Evolutionary conservation across 2,888 invertebrate genomes (phyloP), one percentile per base, ranked within the genome.

Genomic region (Drosophila mercatorum): DNA sequence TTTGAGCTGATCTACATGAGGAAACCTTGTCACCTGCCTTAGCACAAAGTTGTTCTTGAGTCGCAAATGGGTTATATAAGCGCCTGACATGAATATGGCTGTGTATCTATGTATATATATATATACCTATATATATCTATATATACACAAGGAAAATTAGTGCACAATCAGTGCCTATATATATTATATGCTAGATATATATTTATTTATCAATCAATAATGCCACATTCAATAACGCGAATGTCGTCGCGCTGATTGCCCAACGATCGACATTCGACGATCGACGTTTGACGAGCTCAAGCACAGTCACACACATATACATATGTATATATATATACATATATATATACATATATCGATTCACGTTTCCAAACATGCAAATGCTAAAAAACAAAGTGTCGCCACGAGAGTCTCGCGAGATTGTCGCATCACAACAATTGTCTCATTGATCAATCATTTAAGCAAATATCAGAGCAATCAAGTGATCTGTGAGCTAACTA

Each of bases 391-490:
- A 49, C 17, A 0, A 17, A 51, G 17, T 51, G 49, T 51, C 49
- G 49, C 49, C 49, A 34, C 34, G 47, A 22, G 47, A 60, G 47
- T 31, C 63, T 38, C 46, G 47, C 47, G 49, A 57, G 61, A 52
- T 40, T 40, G 5, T 60, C 58, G 74, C 49, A 40, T 55, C 53
- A 22, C 59, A 59, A 69, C 88, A 88, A 91, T 90, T 89, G 85
- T 78, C 89, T 83, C 89, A 89, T 91, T 91, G 91, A 91, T 91
- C 91, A 90, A 90, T 91, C 91, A 91, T 87, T 91, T 88, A 88
- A 85, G 82, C 83, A 34, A 71, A 62, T 49, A 78, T 46, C 51
- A 67, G 40, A 73, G 78, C 85, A 91, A 87, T 90, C 80, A 89
- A 89, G 83, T 87, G 90, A 91, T 90, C 91, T 89, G 83, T 78